Evolutionary conservation across 2,888 invertebrate genomes (phyloP), one percentile per base, ranked within the genome.

Genomic region (Plebejus argus): DNA sequence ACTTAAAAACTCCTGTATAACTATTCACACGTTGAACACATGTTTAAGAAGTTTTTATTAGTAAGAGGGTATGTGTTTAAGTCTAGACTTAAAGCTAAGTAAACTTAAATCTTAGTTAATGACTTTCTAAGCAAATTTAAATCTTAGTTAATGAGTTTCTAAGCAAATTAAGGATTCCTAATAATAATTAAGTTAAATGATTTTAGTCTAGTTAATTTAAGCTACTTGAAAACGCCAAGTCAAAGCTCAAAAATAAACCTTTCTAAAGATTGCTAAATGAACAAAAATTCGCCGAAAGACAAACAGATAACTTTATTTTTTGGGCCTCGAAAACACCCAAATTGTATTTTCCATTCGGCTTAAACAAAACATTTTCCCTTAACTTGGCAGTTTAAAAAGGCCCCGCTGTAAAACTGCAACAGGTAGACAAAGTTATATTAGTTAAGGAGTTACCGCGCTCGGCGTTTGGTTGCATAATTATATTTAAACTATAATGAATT

Each of bases 391-490:
- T 74, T 72, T 74, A 49, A 72, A 20, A 74, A 74, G 49, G 74
- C 28, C 23, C 28, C 74, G 28, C 15, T 49, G 28, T 74, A 74
- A 74, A 53, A 74, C 74, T 74, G 74, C 74, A 74, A 74, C 74
- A 74, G 74, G 74, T 74, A 74, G 53, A 23, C 23, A 49, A 74
- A 74, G 74, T 74, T 74, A 74, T 74, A 74, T 74, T 53, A 74
- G 74, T 74, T 74, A 53, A 74, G 74, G 74, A 74, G 74, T 49
- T 74, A 74, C 74, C 74, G 74, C 49, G 49, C 74, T 53, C 74
- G 74, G 74, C 49, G 74, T 74, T 74, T 53, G 74, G 53, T 74
- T 74, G 45, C 74, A 74, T 74, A 74, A 74, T 74, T 74, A 74
- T 74, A 74, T 74, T 74, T 74, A 20, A 53, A 74, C 45, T 74